Evolutionary conservation across 37 sponge, comb jelly and placozoan genomes (phyloP).

Genomic region (Theonella swinhoei): DNA sequence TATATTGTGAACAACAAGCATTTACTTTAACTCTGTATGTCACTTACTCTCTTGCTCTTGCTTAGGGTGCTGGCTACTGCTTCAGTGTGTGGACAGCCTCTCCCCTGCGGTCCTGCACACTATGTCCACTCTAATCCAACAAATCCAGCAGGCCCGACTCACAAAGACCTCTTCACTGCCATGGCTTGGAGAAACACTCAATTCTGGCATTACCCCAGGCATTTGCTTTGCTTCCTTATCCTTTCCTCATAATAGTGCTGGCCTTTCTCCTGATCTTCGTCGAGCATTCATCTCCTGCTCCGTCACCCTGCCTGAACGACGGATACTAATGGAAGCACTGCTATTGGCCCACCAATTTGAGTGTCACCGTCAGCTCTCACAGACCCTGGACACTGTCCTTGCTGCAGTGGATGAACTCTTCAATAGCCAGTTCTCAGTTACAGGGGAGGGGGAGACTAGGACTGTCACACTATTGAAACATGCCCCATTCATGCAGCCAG

Average conservation of each 20-base stretch:
- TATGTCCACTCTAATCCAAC: constrained; percentile 7
- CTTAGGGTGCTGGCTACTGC: constrained; percentile 53
- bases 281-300: constrained; percentile 26
- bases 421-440: neutral
- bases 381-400: constrained; percentile 1
- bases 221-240: constrained; percentile 39
- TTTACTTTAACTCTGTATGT: constrained; percentile 12
- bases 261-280: neutral
- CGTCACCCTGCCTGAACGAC: neutral
- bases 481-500: neutral
- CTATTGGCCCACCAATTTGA: constrained; percentile 28
- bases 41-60: neutral
- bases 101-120: constrained; percentile 33
- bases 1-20: no score
- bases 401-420: constrained; percentile 38
- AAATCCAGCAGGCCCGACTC: constrained; percentile 20
- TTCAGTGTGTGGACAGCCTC: constrained; percentile 35
- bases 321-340: constrained; percentile 10
- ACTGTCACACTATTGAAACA: neutral
- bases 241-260: neutral
- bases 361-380: neutral
- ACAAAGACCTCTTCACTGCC: constrained; percentile 4
- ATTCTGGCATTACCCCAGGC: neutral
- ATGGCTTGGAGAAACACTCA: constrained; percentile 22
- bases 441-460: neutral